Percentiles rank a stretch among this genome's conserved stretches.
These are phyloP conservation scores for Saccopteryx bilineata DNA, from an alignment of 2,113 vertebrate genomes.

Conservation along the genomic window DNA sequence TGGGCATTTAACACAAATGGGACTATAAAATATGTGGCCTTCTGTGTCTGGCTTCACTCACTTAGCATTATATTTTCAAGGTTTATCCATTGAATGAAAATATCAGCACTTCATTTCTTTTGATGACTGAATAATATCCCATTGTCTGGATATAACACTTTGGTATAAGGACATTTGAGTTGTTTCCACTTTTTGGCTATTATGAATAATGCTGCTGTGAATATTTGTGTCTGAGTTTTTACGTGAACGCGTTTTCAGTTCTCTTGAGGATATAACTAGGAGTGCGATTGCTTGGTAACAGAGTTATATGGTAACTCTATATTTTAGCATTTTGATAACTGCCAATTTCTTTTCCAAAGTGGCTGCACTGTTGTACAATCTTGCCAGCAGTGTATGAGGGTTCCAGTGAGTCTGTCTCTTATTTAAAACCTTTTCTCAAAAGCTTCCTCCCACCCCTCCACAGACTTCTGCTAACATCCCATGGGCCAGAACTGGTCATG, in stretches of 20 bases:
- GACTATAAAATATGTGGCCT: neutral
- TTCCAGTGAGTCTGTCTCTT: neutral
- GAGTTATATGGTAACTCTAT: neutral
- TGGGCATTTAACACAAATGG: neutral
- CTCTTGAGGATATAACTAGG: neutral
- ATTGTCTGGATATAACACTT: neutral
- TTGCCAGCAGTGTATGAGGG: neutral
- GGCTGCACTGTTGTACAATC: neutral
- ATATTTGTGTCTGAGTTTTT: neutral
- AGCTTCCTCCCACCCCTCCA: fast-evolving
- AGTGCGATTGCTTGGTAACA: neutral
- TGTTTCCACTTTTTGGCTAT: neutral
- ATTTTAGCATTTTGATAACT: neutral
- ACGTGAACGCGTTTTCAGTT: neutral
- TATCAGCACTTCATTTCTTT: neutral
- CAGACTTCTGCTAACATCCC: neutral
- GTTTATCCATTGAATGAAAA: neutral
- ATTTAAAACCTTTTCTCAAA: slow-evolving; percentile 20
- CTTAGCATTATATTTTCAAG: slow-evolving; percentile 6
- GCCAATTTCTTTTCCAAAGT: neutral
- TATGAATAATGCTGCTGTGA: neutral
- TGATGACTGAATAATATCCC: neutral
- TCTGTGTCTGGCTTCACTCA: slow-evolving; percentile 32
- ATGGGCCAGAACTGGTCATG: neutral
- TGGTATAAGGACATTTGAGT: neutral